These are phyloP conservation scores for Leptodactylus fuscus DNA, from an alignment of 2,113 vertebrate genomes.

Conservation along the genomic window DNA sequence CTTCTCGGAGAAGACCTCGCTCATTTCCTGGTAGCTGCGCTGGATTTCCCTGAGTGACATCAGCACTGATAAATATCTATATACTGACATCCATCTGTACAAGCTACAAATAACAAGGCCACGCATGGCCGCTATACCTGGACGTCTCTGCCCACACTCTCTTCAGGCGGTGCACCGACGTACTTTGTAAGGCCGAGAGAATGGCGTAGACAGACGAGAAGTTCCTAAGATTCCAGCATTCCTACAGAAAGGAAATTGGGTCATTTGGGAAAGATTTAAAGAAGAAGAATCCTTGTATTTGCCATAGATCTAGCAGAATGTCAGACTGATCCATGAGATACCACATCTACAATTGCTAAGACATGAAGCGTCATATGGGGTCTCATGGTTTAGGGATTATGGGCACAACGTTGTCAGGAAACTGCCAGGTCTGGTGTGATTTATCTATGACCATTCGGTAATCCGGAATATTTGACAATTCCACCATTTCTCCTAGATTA, in stretches of 20 bases:
- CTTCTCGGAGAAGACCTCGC: slow-evolving; percentile 85
- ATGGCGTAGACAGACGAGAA: slow-evolving; percentile 90
- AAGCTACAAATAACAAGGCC: too few relatives aligned
- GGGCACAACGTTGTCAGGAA: too few relatives aligned
- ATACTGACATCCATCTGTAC: too few relatives aligned
- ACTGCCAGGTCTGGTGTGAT: too few relatives aligned
- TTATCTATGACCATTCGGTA: not conserved
- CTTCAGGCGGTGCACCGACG: slow-evolving; percentile 86
- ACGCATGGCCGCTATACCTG: slow-evolving; percentile 73
- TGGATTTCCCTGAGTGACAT: slow-evolving; percentile 73
- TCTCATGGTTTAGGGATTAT: too few relatives aligned
- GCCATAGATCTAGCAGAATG: too few relatives aligned
- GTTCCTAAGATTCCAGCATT: slow-evolving; percentile 84
- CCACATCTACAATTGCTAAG: too few relatives aligned
- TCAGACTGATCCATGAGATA: too few relatives aligned
- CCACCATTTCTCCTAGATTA: not conserved
- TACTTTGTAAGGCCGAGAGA: slow-evolving; percentile 86
- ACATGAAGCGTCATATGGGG: too few relatives aligned
- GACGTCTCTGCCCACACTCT: slow-evolving; percentile 86
- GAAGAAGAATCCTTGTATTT: too few relatives aligned
- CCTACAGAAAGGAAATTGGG: slow-evolving; percentile 68
- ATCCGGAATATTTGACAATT: not conserved
- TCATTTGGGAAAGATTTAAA: not conserved
- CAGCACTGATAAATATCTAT: not conserved
- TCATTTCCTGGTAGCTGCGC: slow-evolving; percentile 81